These are phyloP conservation scores for Erythrolamprus reginae DNA, from an alignment of 2,113 vertebrate genomes.

Conservation along the genomic window DNA sequence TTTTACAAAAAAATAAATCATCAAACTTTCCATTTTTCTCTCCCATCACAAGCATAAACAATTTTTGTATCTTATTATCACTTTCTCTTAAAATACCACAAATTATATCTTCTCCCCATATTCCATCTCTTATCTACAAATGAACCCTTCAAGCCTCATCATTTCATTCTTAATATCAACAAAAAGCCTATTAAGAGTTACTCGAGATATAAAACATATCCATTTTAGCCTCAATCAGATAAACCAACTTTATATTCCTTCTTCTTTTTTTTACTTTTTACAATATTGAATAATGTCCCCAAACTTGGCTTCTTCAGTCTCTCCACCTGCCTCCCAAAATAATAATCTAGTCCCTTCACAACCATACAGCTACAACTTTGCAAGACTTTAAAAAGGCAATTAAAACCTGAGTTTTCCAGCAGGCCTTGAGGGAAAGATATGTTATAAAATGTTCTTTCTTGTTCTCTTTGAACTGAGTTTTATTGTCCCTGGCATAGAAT, in stretches of 20 bases:
- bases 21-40: no score
- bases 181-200: background rate
- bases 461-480: background rate
- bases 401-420: background rate
- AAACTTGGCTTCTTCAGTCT: background rate
- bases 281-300: background rate
- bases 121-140: background rate
- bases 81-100: background rate
- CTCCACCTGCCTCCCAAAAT: background rate
- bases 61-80: background rate
- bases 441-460: background rate
- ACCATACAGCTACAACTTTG: background rate
- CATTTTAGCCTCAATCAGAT: background rate
- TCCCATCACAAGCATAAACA: background rate
- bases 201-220: background rate
- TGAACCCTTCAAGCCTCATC: background rate
- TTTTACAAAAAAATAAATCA: no score
- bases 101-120: background rate
- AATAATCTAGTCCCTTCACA: background rate
- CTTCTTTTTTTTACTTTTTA: background rate
- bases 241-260: background rate
- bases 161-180: background rate
- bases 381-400: background rate
- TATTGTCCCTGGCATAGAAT: background rate
- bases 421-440: background rate